These are phyloP conservation scores for Salticus scenicus DNA, from an alignment of 2,888 invertebrate species.

Conservation along the genomic window DNA sequence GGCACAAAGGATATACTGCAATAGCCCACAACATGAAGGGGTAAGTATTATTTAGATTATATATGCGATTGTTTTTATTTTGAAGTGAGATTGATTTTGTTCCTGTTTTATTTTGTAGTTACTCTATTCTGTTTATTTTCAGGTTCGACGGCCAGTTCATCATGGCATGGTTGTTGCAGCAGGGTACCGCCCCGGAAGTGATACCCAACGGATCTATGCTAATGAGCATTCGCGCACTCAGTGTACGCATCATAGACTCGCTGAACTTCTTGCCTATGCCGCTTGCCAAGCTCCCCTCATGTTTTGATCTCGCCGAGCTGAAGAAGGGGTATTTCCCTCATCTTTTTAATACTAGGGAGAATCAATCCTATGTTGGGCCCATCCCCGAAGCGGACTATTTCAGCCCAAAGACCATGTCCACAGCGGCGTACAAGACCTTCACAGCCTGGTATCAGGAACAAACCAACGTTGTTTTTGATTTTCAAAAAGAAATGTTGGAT, in stretches of 20 bases:
- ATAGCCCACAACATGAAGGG: conserved; percentile 31
- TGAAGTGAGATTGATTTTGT: too few species aligned
- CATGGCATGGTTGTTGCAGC: conserved; percentile 3
- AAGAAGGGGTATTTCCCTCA: conserved; percentile 42
- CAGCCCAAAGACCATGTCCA: conserved; percentile 6
- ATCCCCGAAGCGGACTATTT: neutral
- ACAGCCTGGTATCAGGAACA: neutral
- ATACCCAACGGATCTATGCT: conserved; percentile 23
- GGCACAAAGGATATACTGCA: conserved; percentile 20
- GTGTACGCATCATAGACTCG: conserved; percentile 27
- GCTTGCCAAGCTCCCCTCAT: conserved; percentile 23
- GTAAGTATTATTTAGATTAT: neutral
- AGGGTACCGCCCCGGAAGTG: neutral
- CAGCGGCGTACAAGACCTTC: neutral
- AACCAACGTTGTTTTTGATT: conserved; percentile 1
- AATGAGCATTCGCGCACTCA: neutral
- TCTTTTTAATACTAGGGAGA: conserved; percentile 31
- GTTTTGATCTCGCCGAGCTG: conserved; percentile 20
- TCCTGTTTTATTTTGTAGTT: neutral
- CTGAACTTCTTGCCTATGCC: conserved; percentile 30
- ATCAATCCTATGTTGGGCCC: conserved; percentile 18
- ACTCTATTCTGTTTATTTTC: neutral
- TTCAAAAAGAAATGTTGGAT: conserved; percentile 27
- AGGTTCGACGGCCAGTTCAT: conserved; percentile 39
- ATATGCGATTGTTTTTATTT: neutral